phyloP scores from a whole-genome alignment of 2,888 invertebrate species.

The Euproctis similis region DNA sequence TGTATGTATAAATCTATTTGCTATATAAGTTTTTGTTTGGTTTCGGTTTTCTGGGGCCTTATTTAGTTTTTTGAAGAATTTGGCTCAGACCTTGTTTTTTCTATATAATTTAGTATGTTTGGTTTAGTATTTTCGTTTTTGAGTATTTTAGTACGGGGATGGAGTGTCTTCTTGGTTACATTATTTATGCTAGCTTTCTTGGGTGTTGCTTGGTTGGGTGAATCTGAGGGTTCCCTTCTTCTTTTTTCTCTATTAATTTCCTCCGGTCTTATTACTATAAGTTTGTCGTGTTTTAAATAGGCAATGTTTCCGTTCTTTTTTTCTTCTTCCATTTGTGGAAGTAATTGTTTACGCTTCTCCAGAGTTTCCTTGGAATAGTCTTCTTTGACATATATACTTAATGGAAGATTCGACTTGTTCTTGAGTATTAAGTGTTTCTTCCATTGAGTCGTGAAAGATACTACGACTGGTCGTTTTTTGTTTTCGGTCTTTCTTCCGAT shows the following conservation, averaged over 20 bases:
- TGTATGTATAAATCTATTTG: too few species aligned
- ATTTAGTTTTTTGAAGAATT: background rate
- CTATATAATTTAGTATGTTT: background rate
- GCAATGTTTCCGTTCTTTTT: constrained; percentile 3
- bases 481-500: background rate
- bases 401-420: constrained; percentile 1
- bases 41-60: background rate
- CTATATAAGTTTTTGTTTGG: too few species aligned
- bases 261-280: background rate
- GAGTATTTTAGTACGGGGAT: too few species aligned
- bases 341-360: too few species aligned
- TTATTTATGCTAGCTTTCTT: background rate
- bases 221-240: background rate
- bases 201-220: background rate
- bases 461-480: background rate
- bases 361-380: constrained; percentile 2
- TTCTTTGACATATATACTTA: constrained; percentile 2
- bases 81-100: background rate
- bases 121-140: background rate
- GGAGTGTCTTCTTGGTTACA: background rate
- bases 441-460: background rate
- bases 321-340: background rate
- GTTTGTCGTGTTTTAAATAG: too few species aligned
- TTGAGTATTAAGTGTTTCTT: background rate
- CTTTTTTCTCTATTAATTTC: background rate